Percentiles rank a stretch among this genome's conserved stretches.
phyloP scores from a whole-genome alignment of 1,140 invertebrate species.

The Diprion similis region DNA sequence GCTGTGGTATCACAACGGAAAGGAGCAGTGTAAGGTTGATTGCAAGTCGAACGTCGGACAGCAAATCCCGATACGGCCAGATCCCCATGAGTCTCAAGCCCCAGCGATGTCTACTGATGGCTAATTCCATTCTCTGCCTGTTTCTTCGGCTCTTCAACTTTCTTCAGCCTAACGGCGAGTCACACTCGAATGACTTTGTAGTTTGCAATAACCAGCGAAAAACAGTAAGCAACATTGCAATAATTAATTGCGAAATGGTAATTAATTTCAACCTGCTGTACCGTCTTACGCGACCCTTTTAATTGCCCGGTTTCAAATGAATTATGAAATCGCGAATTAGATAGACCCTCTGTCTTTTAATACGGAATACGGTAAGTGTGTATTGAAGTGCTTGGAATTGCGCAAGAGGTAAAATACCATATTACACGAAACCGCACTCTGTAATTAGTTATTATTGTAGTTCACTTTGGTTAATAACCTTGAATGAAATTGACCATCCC shows the following conservation, averaged over 20 bases:
- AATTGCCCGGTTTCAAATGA: neutral
- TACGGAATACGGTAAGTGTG: neutral
- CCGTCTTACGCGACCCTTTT: neutral
- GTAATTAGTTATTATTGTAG: slow-evolving; percentile 1
- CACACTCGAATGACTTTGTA: too few species aligned
- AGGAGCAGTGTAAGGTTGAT: neutral
- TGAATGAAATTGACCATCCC: neutral
- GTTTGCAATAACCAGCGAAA: too few species aligned
- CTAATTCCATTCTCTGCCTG: neutral
- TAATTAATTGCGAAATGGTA: neutral
- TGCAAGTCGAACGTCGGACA: neutral
- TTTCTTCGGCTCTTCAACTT: neutral
- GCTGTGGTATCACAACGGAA: neutral
- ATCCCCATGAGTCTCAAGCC: neutral
- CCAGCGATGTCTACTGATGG: neutral
- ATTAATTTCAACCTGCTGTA: neutral
- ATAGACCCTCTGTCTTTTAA: neutral
- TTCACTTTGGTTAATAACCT: neutral
- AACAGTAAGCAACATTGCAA: too few species aligned
- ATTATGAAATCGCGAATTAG: neutral
- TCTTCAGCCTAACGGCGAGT: neutral
- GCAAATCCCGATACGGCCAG: neutral
- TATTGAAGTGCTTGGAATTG: too few species aligned
- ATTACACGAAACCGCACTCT: neutral
- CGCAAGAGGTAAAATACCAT: neutral